Base-by-base conservation (phyloP, 2,888 invertebrate species). In the Drosophila macrothrix region DNA sequence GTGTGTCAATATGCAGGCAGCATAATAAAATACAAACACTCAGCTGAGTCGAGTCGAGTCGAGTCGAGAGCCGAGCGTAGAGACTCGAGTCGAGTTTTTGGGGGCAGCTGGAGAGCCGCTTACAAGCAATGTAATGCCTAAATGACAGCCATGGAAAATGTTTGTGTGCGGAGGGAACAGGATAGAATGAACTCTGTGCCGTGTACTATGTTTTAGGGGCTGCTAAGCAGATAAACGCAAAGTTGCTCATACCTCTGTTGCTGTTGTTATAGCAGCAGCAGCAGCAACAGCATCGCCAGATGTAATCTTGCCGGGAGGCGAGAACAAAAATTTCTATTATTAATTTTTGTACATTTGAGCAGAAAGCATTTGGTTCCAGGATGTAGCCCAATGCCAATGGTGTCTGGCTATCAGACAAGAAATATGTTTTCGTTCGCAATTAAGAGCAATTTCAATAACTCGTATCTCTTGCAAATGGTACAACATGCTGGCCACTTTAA, bases 1-100 rank as follows among this genome's bases (percentile, higher is more conserved):
- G 56, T 67, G 60, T 59, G 73, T 73, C 81, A 83, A 82, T 87
- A 89, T 87, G 89, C 86, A 87, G 80, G 68, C 83, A 78, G 86
- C 84, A 89, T 87, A 87, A 87, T 83, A 89, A 86, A 83, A 86
- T 88, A 86, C 77, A 86, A 81, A 86, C 73, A 79, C 76, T 76
- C 81, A 72, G 71, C 80, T 67, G 69, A 39, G 37, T 58, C 41
- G 69, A 39, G 41, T 60, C 53, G 69, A 39, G 37, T 58, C 41
- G 69, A 39, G 41, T 60, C 53, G 54, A 61, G 72, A 43, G 12
- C n/a, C 28, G 62, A 53, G 39, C 28, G 7, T 61, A 67, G 10
- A 5, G 37, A 68, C 72, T 76, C 55, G 72, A 41, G 50, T 53
- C 25, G 49, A 56, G 41, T 29, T 39, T 22, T 49, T 46, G 52